These are phyloP conservation scores for Notiomystis cincta DNA, from an alignment of 2,113 vertebrate genomes.

Conservation along the genomic window DNA sequence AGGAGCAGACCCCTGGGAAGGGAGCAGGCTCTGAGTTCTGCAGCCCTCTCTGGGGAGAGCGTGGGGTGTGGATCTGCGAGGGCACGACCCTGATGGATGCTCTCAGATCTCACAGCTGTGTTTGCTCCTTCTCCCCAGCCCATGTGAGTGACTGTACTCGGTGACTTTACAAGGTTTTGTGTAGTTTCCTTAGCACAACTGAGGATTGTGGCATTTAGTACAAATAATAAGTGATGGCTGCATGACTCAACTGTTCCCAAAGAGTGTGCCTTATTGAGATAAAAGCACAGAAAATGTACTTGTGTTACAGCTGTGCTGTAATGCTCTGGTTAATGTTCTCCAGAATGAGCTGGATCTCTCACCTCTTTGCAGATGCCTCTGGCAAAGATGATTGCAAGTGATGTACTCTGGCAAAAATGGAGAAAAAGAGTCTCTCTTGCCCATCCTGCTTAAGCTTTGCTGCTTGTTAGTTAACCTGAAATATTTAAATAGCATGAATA, in stretches of 20 bases:
- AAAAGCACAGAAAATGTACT: not conserved
- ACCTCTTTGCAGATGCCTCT: not conserved
- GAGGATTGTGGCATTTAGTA: not conserved
- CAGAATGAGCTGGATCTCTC: not conserved
- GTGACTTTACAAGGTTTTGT: not conserved
- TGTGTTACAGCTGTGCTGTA: not conserved
- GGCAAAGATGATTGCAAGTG: not conserved
- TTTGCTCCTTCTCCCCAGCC: not conserved
- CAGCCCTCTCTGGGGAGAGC: not conserved
- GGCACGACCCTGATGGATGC: accelerated
- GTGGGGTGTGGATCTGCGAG: accelerated
- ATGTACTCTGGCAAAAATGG: not conserved
- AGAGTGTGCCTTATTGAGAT: not conserved
- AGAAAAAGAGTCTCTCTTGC: not conserved
- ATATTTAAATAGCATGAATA: not conserved
- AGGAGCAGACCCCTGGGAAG: not conserved
- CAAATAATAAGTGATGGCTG: not conserved
- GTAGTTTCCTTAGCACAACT: not conserved
- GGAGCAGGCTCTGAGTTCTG: no score
- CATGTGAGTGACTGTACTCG: accelerated
- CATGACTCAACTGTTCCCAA: not conserved
- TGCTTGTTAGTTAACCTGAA: not conserved
- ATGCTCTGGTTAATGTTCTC: not conserved
- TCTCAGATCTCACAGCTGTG: accelerated
- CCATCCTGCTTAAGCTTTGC: not conserved